These are phyloP conservation scores for Pontoporia blainvillei DNA, from an alignment of 2,113 vertebrate genomes.

Conservation along the genomic window DNA sequence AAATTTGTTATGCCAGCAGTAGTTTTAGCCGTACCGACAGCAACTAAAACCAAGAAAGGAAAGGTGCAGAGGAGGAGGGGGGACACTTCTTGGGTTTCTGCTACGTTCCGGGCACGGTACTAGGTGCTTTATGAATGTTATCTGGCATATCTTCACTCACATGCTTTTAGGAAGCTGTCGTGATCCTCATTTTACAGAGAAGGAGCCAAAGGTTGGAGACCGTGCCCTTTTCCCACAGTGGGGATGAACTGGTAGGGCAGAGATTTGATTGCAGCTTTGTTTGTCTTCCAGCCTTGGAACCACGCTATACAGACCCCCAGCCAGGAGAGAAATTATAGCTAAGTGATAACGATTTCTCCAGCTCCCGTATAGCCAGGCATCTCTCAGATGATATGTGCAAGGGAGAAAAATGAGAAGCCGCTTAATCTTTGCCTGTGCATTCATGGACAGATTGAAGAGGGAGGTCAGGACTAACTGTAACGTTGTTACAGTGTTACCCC, in stretches of 20 bases:
- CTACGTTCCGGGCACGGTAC: fast-evolving
- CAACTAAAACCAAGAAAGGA: neutral
- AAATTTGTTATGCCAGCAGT: neutral
- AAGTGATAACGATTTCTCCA: neutral
- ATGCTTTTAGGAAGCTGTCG: neutral
- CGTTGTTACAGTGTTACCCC: neutral
- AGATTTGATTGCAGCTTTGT: neutral
- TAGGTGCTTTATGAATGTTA: fast-evolving
- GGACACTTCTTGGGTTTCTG: neutral
- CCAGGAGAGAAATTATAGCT: neutral
- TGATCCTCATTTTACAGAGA: neutral
- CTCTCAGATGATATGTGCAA: fast-evolving
- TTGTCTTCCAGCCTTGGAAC: neutral
- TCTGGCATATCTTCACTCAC: fast-evolving
- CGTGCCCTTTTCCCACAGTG: neutral
- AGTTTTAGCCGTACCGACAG: neutral
- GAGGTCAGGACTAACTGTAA: neutral
- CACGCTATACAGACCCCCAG: neutral
- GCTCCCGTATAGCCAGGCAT: neutral
- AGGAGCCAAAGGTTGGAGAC: neutral
- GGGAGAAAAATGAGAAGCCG: neutral
- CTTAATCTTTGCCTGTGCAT: neutral
- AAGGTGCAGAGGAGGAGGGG: fast-evolving
- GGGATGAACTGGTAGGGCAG: too few relatives aligned
- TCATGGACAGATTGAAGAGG: too few relatives aligned